Base-by-base conservation (phyloP, 2,888 invertebrate species). In the Pseudococcus longispinus region DNA sequence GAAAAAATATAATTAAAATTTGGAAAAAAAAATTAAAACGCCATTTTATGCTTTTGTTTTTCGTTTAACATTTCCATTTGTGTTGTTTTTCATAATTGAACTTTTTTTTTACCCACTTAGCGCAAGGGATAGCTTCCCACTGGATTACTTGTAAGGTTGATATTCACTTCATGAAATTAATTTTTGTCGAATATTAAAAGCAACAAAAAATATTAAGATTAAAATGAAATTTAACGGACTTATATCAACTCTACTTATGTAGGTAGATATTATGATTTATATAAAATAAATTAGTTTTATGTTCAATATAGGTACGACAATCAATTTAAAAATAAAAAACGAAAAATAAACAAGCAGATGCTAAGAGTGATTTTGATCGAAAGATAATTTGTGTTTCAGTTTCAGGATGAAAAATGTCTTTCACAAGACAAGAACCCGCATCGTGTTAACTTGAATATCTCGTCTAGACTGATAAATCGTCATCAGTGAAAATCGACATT, bases 401-500 rank as follows among this genome's bases (percentile, higher is more conserved):
- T 37, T 9, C 37, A 2, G 70, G 32, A 18, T 70, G 70, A 70
- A 70, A 70, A 29, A 70, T 70, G 32, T 32, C 29, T 70, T 29
- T 32, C 29, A 70, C 70, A 32, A 29, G 70, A 70, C 70, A 32
- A 29, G 70, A 20, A 15, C 70, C 70, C 70, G 70, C 70, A 70
- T 70, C 70, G 15, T 18, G 26, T 70, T 18, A 70, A 70, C 15
- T 18, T 18, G 70, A 70, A 29, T 29, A 32, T 70, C 29, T 70
- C 70, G 70, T 70, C 70, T 70, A 70, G 70, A 70, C 70, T 29
- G 70, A 70, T 70, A 29, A 70, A 70, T 70, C 70, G 70, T 70
- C 70, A 18, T 29, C 29, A 11, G 6, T 32, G 70, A 29, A 70
- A 70, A 70, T 70, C 70, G 70, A 70, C 70, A 70, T 18, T 70